phyloP scores from a whole-genome alignment of 2,113 vertebrate genomes.

The Tragelaphus imberbis region DNA sequence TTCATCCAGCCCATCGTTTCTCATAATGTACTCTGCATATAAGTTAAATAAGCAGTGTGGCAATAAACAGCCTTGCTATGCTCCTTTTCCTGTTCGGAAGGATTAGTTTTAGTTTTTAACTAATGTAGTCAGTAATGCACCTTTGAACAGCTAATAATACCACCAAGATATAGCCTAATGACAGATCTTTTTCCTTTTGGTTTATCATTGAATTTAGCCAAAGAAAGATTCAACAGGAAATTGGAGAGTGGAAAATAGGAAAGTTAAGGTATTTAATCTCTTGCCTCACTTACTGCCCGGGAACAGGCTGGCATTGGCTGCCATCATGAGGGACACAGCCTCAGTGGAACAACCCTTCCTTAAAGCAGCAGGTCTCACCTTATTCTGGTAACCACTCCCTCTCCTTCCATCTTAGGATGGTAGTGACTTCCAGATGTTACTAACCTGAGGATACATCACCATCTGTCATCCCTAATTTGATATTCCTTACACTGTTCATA shows the following conservation, averaged over 20 bases:
- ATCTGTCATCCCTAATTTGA: background rate
- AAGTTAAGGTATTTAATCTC: background rate
- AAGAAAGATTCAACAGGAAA: background rate
- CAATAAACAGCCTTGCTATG: no score
- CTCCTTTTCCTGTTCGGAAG: no score
- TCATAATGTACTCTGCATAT: no score
- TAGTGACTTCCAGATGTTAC: background rate
- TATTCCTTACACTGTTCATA: background rate
- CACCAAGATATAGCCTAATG: background rate
- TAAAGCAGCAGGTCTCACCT: background rate
- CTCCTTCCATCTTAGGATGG: background rate
- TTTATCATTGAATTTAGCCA: background rate
- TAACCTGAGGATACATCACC: background rate
- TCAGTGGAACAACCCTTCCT: background rate
- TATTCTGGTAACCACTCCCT: no score
- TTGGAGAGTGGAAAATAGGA: background rate
- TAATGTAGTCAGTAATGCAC: background rate
- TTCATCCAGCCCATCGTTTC: no score
- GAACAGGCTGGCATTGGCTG: background rate
- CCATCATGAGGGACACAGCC: background rate
- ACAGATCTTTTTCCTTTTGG: background rate
- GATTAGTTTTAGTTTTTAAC: background rate
- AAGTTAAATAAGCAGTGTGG: background rate
- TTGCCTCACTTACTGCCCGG: background rate
- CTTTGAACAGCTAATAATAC: background rate